Evolutionary conservation across 2,888 invertebrate genomes (phyloP), one percentile per base, ranked within the genome.

Genomic region (Tachystola acroxantha): DNA sequence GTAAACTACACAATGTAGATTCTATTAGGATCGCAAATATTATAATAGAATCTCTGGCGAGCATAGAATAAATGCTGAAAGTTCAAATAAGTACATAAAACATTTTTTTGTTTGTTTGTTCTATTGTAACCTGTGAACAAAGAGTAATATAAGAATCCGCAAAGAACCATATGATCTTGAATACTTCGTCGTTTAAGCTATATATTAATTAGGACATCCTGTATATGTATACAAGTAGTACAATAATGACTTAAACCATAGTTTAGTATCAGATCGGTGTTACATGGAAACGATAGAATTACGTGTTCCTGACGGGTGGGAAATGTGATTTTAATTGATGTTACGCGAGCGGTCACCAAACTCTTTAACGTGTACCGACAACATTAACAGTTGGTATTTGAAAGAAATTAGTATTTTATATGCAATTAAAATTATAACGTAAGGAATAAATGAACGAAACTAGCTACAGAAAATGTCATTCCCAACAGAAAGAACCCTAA

Each of bases 261-360:
- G 51, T 55, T 58, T 51, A 52, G 53, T 65, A 67, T 65, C 61
- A 64, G 68, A 64, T 66, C 50, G 50, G 57, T 53, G 45, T 43
- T 37, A 50, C 49, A 50, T 58, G 59, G 59, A 73, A 79, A 80
- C 70, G 67, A 66, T 57, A 53, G 57, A 53, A 62, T 81, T 60
- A 72, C 81, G 82, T 80, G 80, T 64, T 47, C 40, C 46, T 45
- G 62, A 56, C 60, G 49, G 61, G 58, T 58, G 57, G 56, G 53
- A 82, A 85, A 85, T 86, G 77, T 54, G 84, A 78, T 79, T 85
- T 84, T 86, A 86, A 86, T 86, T 78, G 84, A 73, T 74, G 78
- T 74, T 71, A 61, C 63, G 59, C 45, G 48, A 57, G 44, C 44
- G 50, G 60, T 65, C 61, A 62, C 64, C 61, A 66, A 66, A 66